Evolutionary conservation across 2,888 invertebrate species (phyloP), one percentile per base, ranked within the genome.

Genomic region (Arctia plantaginis): DNA sequence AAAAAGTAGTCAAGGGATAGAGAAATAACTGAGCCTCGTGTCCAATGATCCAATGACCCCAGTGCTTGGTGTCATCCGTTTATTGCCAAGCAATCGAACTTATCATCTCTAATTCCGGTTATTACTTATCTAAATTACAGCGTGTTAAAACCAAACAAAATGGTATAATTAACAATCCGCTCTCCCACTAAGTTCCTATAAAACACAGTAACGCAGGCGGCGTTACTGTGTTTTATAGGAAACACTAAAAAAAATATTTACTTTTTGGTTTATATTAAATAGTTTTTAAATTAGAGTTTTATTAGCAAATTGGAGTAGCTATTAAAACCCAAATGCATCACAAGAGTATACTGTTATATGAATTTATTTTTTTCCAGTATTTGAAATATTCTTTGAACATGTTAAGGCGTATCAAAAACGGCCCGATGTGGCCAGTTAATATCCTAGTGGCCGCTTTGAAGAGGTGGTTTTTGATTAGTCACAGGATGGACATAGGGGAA

Each of bases 201-300:
- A 67, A 67, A 39, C 27, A 23, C 55, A 67, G 39, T 20, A 23
- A 33, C 27, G 62, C 47, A 33, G 67, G n/a, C n/a, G n/a, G n/a
- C n/a, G n/a, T n/a, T n/a, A n/a, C n/a, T n/a, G n/a, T n/a, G n/a
- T n/a, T 20, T 33, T 27, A 33, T 68, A 47, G 59, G 39, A 15
- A 59, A 27, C 30, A 27, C 59, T 15, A 39, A 55, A 66, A 44
- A 66, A 39, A 64, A 27, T 71, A 71, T 71, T 65, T 55, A 39
- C 59, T 72, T 70, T 79, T 72, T 66, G 33, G 79, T 77, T 80
- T 77, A 75, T 66, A 66, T 74, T 76, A 55, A 71, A 33, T 20
- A 74, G 77, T 80, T 77, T 66, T 85, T 74, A 81, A 81, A 70
- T 59, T 66, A 20, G 35, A 33, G 64, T 76, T 83, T 82, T 82